Conservation (phyloP, 2,113 vertebrate genomes). For the Peromyscus maniculatus region DNA sequence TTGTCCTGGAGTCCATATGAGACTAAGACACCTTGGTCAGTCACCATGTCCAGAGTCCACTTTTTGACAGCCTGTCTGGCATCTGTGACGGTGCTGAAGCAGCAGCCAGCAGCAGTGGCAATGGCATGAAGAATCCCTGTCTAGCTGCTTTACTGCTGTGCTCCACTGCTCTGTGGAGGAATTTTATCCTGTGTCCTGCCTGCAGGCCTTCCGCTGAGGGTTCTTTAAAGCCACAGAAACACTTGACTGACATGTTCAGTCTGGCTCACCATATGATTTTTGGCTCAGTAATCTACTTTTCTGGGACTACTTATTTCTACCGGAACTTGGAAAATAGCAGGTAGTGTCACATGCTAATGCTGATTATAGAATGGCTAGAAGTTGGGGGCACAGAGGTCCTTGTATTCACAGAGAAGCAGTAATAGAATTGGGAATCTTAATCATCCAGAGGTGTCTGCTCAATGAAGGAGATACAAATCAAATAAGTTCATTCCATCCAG, state of each 20-base stretch:
- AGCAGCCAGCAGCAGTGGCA: constrained; percentile 88
- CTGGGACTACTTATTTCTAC: constrained; percentile 87
- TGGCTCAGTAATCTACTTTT: constrained; percentile 93
- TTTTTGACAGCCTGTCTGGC: background rate
- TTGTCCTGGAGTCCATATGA: background rate
- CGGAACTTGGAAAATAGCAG: constrained; percentile 96
- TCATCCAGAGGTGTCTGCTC: too few relatives aligned
- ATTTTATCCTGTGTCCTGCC: constrained; percentile 94
- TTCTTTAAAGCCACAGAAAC: constrained; percentile 90
- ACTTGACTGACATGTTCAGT: constrained; percentile 92
- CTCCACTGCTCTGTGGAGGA: too few relatives aligned
- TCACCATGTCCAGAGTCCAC: background rate
- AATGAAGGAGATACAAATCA: too few relatives aligned
- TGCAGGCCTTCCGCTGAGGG: constrained; percentile 92
- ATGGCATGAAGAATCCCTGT: constrained; percentile 91
- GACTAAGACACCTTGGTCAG: background rate
- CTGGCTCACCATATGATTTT: constrained; percentile 96
- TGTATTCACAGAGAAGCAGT: too few relatives aligned
- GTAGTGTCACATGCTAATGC: constrained; percentile 90
- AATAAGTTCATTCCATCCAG: too few relatives aligned
- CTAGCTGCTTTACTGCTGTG: constrained; percentile 98
- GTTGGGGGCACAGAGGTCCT: too few relatives aligned
- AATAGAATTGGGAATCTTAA: too few relatives aligned
- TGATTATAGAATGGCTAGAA: constrained; percentile 85
- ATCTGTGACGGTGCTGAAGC: constrained; percentile 15